Conservation (phyloP, 1,140 invertebrate genomes). For the Diorhabda elongata region DNA sequence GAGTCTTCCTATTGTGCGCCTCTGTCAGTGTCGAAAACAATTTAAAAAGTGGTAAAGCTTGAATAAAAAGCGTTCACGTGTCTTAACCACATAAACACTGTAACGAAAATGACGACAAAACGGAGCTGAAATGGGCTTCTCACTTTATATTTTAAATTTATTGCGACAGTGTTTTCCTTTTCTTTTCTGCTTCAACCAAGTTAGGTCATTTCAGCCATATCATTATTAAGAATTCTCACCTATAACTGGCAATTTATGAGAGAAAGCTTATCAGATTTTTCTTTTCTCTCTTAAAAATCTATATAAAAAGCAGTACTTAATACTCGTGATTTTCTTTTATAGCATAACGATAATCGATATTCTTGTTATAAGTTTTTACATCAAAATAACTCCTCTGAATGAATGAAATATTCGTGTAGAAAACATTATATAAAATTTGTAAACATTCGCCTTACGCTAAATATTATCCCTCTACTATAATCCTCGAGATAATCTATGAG, state of each 20-base stretch:
- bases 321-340: not conserved
- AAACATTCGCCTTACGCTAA: no score
- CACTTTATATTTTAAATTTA: conserved; percentile 40
- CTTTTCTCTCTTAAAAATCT: conserved; percentile 1
- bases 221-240: conserved; percentile 23
- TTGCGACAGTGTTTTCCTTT: conserved; percentile 31
- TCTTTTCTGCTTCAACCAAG: conserved; percentile 26
- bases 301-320: conserved; percentile 1
- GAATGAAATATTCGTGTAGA: no score
- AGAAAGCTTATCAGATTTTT: conserved; percentile 23
- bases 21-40: not conserved
- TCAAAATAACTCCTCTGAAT: no score
- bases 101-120: conserved; percentile 29
- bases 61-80: conserved; percentile 33
- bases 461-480: no score
- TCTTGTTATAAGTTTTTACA: not conserved
- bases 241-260: conserved; percentile 29
- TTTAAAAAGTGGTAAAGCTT: conserved; percentile 12
- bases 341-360: not conserved
- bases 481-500: no score
- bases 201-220: conserved; percentile 24
- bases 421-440: no score
- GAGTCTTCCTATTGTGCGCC: conserved; percentile 4
- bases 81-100: conserved; percentile 38
- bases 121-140: conserved; percentile 24